These are phyloP conservation scores for Vannuccia rotundouncinata DNA, from an alignment of 2,888 invertebrate species.

Conservation along the genomic window DNA sequence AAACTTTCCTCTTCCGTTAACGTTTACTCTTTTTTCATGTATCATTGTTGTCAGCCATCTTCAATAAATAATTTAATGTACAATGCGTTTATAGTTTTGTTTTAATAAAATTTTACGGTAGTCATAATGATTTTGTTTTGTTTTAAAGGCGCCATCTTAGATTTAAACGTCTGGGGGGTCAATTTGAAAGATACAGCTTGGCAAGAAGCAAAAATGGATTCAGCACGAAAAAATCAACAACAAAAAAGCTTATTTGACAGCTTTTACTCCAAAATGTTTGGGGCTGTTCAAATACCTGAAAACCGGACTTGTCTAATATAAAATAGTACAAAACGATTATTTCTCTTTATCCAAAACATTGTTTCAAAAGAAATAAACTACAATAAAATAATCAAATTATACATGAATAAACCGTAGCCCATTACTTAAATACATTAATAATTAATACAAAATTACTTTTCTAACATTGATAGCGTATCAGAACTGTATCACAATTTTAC, in stretches of 20 bases:
- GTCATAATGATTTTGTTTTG: neutral
- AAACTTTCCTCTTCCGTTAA: neutral
- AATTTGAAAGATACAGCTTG: slow-evolving; percentile 14
- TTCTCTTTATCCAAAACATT: too few species aligned
- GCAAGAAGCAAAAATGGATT: slow-evolving; percentile 11
- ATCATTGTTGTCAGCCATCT: neutral
- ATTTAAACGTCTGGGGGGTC: slow-evolving; percentile 1
- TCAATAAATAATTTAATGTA: neutral
- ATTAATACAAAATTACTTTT: too few species aligned
- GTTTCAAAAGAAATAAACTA: too few species aligned
- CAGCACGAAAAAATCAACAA: neutral
- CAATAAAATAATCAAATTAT: too few species aligned
- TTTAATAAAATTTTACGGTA: neutral
- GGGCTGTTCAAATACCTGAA: neutral
- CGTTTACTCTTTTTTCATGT: slow-evolving; percentile 1
- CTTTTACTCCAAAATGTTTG: slow-evolving; percentile 4
- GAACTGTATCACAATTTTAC: too few species aligned
- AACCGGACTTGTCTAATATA: slow-evolving; percentile 5
- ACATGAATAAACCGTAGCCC: too few species aligned
- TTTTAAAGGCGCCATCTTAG: neutral
- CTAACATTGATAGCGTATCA: too few species aligned
- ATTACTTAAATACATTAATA: too few species aligned
- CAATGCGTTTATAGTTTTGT: neutral
- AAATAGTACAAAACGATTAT: too few species aligned
- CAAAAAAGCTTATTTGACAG: neutral